Base-by-base conservation (phyloP, 2,888 invertebrate species). In the Catocala sponsa region DNA sequence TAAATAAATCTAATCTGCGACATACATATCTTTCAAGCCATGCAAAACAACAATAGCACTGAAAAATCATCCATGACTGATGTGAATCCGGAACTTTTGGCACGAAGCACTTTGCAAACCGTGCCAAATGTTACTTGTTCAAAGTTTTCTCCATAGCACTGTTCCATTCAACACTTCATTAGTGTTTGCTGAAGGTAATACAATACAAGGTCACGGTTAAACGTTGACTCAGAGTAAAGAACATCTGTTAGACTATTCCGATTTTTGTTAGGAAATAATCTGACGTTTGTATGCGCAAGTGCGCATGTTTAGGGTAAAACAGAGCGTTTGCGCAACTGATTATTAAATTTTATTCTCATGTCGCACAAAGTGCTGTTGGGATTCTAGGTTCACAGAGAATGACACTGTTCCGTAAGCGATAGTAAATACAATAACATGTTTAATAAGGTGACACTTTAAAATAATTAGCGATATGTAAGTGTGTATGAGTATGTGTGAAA, bases 61-160 rank as follows among this genome's bases (percentile, higher is more conserved):
- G 25, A 74, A 76, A 77, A 72, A 58, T 65, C 48, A 58, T 51
- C 50, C 51, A 63, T 70, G 70, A 70, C 68, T 63, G 59, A 59
- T 65, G 54, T 53, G 70, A 65, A 66, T 66, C 67, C 76, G 78
- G 67, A 69, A 69, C 55, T 66, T 75, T 77, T 77, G 76, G 77
- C 78, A 78, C 38, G 15, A 51, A 41, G 41, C 35, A 49, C 57
- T 47, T 52, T 25, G 52, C 9, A 54, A 32, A 25, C 10, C 41
- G 72, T 78, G 77, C 77, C 77, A 77, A 77, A 75, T 66, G 49
- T 65, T 59, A 63, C 60, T 68, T 63, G 56, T 63, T 63, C 44
- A 56, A 65, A 47, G 41, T 68, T 70, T 68, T 65, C 32, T 59
- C 72, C 59, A 53, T 66, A 69, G 54, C 44, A 43, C 38, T 49